Conservation (phyloP, 2,113 vertebrate species). For the Labeo catla region DNA sequence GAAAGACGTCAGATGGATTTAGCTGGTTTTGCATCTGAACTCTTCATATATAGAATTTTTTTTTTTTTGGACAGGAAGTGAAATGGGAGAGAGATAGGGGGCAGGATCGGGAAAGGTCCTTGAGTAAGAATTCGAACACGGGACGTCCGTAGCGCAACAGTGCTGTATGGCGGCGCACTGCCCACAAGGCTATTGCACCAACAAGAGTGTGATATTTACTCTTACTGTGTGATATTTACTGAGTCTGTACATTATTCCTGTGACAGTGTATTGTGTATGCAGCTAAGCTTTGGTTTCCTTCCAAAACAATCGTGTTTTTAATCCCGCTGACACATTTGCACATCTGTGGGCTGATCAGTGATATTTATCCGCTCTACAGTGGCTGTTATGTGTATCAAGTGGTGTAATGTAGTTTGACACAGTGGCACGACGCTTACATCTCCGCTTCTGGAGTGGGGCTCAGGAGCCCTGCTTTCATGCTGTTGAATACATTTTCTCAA, state of each 20-base stretch:
- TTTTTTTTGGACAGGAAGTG: no score
- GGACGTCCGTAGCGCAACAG: no score
- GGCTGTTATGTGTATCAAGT: not conserved
- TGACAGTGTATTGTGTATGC: not conserved
- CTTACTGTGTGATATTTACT: no score
- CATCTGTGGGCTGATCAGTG: constrained; percentile 26
- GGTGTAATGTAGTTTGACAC: constrained; percentile 35
- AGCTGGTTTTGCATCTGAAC: no score
- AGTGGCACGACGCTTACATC: not conserved
- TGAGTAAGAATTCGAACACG: no score
- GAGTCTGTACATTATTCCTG: not conserved
- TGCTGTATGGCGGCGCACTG: no score
- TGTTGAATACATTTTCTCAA: constrained; percentile 37
- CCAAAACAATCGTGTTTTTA: not conserved
- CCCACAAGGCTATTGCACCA: no score
- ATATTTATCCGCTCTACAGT: not conserved
- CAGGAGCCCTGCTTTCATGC: constrained; percentile 1
- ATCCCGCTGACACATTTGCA: constrained; percentile 13
- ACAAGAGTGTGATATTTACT: no score
- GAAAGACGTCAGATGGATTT: no score
- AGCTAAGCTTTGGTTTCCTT: not conserved
- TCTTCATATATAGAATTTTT: no score
- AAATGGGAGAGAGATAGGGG: no score
- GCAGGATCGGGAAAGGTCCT: no score
- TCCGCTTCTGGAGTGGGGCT: not conserved